These are phyloP conservation scores for Lepidurus apus DNA, from an alignment of 1,140 invertebrate species.

Conservation along the genomic window DNA sequence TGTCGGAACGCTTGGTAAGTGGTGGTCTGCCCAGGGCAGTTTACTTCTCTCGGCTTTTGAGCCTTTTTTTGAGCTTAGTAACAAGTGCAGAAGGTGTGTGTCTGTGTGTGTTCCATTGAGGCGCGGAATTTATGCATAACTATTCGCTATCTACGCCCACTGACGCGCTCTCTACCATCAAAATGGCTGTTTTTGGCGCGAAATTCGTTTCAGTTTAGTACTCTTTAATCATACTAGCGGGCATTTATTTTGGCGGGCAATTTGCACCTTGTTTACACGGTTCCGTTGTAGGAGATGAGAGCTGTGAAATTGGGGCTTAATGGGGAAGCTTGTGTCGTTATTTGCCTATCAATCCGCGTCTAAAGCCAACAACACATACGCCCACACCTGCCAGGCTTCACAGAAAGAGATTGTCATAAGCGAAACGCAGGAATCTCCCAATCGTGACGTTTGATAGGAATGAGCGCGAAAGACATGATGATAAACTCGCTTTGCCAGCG, in stretches of 20 bases:
- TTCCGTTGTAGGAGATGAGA: no score
- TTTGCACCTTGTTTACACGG: no score
- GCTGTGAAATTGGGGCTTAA: no score
- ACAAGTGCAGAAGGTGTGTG: conserved; percentile 15
- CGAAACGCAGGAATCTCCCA: not conserved
- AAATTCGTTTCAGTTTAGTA: no score
- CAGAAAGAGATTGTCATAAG: no score
- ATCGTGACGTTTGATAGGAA: not conserved
- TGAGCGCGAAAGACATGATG: not conserved
- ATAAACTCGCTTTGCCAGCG: not conserved
- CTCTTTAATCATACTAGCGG: no score
- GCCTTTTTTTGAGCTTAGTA: not conserved
- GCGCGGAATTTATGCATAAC: not conserved
- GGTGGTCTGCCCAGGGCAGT: conserved; percentile 12
- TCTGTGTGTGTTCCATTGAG: not conserved
- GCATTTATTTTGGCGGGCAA: no score
- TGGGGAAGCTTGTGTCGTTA: no score
- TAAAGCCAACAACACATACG: no score
- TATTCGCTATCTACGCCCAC: not conserved
- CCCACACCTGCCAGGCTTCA: no score
- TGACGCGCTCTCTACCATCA: not conserved
- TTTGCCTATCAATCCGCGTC: no score
- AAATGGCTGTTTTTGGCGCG: no score
- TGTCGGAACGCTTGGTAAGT: conserved; percentile 21
- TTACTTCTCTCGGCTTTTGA: not conserved